Evolutionary conservation across 2,888 invertebrate genomes (phyloP), one percentile per base, ranked within the genome.

Genomic region (Drosophila meridionalis): DNA sequence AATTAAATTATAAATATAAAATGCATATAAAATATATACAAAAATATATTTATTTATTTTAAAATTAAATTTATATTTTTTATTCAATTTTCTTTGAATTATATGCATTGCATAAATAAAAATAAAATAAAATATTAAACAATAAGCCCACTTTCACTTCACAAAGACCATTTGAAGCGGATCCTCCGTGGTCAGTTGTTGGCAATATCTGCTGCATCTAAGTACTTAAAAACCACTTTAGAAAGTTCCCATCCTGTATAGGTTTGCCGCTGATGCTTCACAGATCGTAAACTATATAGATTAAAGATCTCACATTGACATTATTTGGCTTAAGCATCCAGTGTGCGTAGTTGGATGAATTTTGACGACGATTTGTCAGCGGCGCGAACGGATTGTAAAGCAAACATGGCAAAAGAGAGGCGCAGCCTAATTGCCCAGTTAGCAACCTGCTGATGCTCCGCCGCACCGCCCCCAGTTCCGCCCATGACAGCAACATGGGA

Each of bases 391-490:
- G 87, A 76, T 73, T 56, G 59, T 69, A 89, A 89, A 87, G 88
- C 85, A 84, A 84, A 84, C 75, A 84, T 53, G 66, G 56, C 68
- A 53, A 61, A 47, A 69, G 57, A 80, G 73, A 67, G 87, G 87
- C 85, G 79, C 87, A 83, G 81, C 80, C 82, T 74, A 78, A 87
- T 84, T 89, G 89, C 63, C 82, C 85, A 81, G 87, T 81, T 89
- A 83, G 78, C 84, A 81, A 84, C 67, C 78, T 74, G 87, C 62
- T 72, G 66, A 60, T 66, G 60, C 75, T 38, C 40, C 69, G 60
- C 73, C 78, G 66, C 48, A 8, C 68, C 73, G 59, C 71, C 74
- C 55, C 72, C 62, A 26, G 43, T 26, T 12, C 63, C 73, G 64
- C 83, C 66, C 80, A 61, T 57, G 28, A 28, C 45, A 56, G 48